Conservation (phyloP, 2,888 invertebrate genomes). For the Drosophila putrida region DNA sequence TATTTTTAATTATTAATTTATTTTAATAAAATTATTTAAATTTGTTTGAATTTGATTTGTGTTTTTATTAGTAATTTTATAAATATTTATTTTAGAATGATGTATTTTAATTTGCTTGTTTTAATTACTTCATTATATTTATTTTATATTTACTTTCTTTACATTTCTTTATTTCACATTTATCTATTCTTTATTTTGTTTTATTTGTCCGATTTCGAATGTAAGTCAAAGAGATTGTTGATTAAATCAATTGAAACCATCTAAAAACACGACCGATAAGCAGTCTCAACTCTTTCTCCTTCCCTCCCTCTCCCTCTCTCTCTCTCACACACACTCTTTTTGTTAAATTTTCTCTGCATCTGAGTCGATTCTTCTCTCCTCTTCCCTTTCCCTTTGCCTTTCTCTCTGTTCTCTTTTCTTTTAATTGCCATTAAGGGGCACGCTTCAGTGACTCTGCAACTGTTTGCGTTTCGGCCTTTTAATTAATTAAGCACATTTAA, state of each 20-base stretch:
- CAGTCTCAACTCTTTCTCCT: neutral
- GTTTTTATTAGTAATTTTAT: no score
- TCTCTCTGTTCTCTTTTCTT: neutral
- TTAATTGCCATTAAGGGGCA: conserved; percentile 6
- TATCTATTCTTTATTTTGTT: no score
- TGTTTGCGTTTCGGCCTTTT: conserved; percentile 30
- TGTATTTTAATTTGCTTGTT: no score
- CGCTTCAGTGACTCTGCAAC: conserved; percentile 37
- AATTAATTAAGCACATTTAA: conserved; percentile 44
- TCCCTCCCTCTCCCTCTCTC: neutral
- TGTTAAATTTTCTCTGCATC: neutral
- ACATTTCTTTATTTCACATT: no score
- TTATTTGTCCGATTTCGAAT: no score
- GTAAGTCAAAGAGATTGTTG: no score
- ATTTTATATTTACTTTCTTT: no score
- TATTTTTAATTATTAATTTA: no score
- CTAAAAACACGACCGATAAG: neutral
- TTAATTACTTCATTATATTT: no score
- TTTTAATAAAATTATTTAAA: no score
- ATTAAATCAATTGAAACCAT: conserved; percentile 2
- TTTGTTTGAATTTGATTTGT: no score
- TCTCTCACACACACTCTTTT: neutral
- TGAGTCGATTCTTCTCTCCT: neutral
- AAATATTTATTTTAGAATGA: no score
- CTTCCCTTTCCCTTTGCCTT: neutral